Conservation (phyloP, 2,113 vertebrate genomes). For the Syngnathus typhle region DNA sequence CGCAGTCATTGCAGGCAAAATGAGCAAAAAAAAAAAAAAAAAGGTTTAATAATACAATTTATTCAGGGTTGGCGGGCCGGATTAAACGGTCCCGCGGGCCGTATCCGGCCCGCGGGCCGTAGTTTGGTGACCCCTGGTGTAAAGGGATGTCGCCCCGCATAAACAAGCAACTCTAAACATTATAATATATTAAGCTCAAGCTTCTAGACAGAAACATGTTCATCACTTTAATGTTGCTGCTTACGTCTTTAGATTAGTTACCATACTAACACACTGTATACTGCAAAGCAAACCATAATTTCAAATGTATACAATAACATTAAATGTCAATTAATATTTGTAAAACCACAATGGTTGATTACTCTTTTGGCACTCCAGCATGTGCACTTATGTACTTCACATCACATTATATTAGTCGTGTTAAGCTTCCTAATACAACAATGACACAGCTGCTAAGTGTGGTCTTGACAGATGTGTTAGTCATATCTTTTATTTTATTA, state of each 20-base stretch:
- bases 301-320: slow-evolving; percentile 40
- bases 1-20: no score
- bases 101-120: no score
- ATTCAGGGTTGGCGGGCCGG: no score
- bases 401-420: background rate
- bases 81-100: no score
- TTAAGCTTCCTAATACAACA: slow-evolving; percentile 31
- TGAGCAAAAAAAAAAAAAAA: no score
- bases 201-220: slow-evolving; percentile 9
- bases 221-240: slow-evolving; percentile 22
- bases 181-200: background rate
- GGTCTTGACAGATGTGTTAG: slow-evolving; percentile 45
- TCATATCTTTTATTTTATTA: slow-evolving; percentile 46
- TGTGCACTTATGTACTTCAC: background rate
- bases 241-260: slow-evolving; percentile 9
- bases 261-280: slow-evolving; percentile 6
- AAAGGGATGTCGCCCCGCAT: background rate
- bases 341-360: slow-evolving; percentile 8
- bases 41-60: no score
- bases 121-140: no score
- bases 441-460: slow-evolving; percentile 26
- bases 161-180: background rate
- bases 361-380: slow-evolving; percentile 20
- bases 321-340: slow-evolving; percentile 17
- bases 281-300: slow-evolving; percentile 31